phyloP scores from a whole-genome alignment of 1,140 invertebrate genomes.

The Drosophila seguyi region DNA sequence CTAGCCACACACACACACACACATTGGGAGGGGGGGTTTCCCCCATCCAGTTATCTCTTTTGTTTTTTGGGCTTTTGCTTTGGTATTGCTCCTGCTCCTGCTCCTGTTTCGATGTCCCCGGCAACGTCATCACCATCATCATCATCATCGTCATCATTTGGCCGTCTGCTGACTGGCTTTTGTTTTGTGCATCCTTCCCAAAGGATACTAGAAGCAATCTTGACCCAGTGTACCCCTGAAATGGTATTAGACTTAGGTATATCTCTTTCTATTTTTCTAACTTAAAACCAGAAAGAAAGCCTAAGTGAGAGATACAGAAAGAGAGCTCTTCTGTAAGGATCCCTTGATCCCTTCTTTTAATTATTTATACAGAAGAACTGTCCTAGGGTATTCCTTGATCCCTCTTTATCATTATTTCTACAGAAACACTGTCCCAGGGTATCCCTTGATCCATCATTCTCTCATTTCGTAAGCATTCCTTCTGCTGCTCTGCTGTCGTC shows the following conservation, averaged over 20 bases:
- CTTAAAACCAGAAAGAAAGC: neutral
- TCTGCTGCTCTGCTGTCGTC: conserved; percentile 44
- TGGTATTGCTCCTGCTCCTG: neutral
- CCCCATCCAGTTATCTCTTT: conserved; percentile 58
- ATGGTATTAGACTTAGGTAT: neutral
- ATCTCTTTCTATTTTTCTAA: neutral
- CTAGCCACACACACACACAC: conserved; percentile 25
- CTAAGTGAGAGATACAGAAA: no score
- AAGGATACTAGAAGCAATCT: conserved; percentile 7
- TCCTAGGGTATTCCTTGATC: no score
- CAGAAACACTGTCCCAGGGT: no score
- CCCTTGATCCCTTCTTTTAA: no score
- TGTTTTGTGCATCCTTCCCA: conserved; percentile 14
- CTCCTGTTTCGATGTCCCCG: neutral
- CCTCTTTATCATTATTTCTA: no score
- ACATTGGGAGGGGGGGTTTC: neutral
- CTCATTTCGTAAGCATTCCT: neutral
- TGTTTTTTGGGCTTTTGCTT: conserved; percentile 67
- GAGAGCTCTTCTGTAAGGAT: conserved; percentile 5
- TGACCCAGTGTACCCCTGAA: conserved; percentile 7
- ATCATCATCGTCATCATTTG: conserved; percentile 49
- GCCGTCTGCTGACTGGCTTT: conserved; percentile 27
- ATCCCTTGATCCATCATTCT: neutral
- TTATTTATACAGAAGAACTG: no score
- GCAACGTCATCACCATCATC: conserved; percentile 41